Evolutionary conservation across 2,888 invertebrate species (phyloP).

Genomic region (Cantharis rufa): DNA sequence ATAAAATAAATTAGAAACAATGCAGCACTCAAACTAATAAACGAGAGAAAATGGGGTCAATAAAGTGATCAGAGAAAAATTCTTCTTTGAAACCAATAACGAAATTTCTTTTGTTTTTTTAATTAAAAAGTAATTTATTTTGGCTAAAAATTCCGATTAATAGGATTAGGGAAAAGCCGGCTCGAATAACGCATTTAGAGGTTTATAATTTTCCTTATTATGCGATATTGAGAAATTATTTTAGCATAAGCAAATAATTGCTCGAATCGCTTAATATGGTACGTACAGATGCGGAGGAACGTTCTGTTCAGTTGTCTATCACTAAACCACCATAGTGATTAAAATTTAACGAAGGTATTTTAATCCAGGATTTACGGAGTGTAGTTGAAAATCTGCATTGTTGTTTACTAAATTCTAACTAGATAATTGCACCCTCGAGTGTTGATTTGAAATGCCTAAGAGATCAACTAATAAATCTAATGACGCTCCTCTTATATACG

Average conservation of each 20-base stretch:
- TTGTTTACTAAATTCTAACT: conserved; percentile 39
- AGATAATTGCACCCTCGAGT: conserved; percentile 49
- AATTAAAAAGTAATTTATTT: background rate
- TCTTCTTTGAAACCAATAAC: background rate
- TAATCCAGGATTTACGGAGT: background rate
- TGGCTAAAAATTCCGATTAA: background rate
- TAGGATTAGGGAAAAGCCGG: background rate
- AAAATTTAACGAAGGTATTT: background rate
- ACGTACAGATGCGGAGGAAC: background rate
- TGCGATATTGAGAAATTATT: background rate
- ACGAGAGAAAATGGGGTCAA: background rate
- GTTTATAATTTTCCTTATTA: background rate
- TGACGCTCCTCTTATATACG: background rate
- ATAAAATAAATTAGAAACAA: background rate
- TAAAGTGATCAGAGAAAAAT: background rate
- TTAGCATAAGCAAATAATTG: background rate
- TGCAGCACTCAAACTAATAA: background rate
- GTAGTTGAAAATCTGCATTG: background rate
- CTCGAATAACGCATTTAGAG: background rate
- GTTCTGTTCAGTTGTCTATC: background rate
- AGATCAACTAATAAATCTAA: conserved; percentile 21
- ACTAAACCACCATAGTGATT: background rate
- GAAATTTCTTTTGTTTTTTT: background rate
- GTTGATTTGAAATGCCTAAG: conserved; percentile 46
- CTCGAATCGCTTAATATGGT: background rate